These are phyloP conservation scores for Halocynthia aurantium DNA, from an alignment of 23 tunicate species.

Conservation along the genomic window DNA sequence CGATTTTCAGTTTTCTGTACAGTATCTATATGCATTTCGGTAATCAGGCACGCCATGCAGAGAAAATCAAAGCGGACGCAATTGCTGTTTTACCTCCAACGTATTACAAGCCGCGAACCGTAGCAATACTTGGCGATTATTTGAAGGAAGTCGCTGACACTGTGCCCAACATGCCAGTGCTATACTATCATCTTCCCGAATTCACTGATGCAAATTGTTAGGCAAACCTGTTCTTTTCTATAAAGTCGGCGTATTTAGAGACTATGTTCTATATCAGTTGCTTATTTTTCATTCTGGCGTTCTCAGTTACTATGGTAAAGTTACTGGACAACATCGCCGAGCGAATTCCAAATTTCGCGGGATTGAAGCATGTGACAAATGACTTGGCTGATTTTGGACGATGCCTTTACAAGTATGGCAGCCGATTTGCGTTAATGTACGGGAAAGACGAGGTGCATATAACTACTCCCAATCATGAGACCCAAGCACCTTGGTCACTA, in stretches of 20 bases:
- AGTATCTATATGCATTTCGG: too few relatives aligned
- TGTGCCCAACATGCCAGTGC: constrained; percentile 52
- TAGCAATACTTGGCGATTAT: constrained; percentile 58
- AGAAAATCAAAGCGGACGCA: constrained; percentile 41
- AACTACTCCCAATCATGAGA: too few relatives aligned
- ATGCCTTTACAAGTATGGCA: constrained; percentile 14
- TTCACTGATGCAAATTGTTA: constrained; percentile 66
- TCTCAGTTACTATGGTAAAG: constrained; percentile 14
- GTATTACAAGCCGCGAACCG: constrained; percentile 50
- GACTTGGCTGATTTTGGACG: constrained; percentile 8
- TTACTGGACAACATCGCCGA: constrained; percentile 17
- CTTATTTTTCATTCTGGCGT: neutral
- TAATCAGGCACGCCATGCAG: constrained; percentile 72
- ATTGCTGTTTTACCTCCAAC: constrained; percentile 55
- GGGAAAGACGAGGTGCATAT: constrained; percentile 21
- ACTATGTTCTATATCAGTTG: too few relatives aligned
- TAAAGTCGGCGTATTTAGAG: neutral
- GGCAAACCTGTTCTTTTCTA: neutral
- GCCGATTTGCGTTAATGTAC: constrained; percentile 2
- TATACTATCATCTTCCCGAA: constrained; percentile 77
- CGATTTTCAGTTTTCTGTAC: too few relatives aligned
- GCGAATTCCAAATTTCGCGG: constrained; percentile 24
- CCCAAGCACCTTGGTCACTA: neutral
- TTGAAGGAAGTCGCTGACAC: constrained; percentile 46
- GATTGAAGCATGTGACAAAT: constrained; percentile 12